These are phyloP conservation scores for Oreortyx pictus DNA, from an alignment of 2,797 vertebrate genomes.

Conservation along the genomic window DNA sequence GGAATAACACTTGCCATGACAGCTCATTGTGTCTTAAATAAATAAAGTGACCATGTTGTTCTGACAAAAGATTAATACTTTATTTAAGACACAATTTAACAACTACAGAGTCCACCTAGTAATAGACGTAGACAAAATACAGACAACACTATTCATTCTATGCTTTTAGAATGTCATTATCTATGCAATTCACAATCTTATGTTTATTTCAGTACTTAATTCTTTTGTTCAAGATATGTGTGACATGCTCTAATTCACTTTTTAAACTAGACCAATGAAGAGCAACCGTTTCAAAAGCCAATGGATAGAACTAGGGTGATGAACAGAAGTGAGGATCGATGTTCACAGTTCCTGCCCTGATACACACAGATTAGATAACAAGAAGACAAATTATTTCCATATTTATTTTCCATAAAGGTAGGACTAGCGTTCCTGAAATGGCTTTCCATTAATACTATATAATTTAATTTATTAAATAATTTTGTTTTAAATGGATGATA, in stretches of 20 bases:
- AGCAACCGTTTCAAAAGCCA: not conserved
- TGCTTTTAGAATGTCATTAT: not conserved
- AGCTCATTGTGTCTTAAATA: not conserved
- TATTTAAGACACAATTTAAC: not conserved
- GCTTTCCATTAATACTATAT: not conserved
- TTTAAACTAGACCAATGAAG: not conserved
- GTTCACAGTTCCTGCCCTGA: not conserved
- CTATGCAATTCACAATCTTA: not conserved
- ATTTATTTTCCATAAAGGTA: not conserved
- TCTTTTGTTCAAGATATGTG: not conserved
- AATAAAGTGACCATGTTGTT: not conserved
- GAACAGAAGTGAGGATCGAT: not conserved
- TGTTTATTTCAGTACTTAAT: not conserved
- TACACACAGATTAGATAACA: not conserved
- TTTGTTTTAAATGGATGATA: conserved; percentile 4
- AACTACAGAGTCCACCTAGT: not conserved
- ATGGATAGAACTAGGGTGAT: not conserved
- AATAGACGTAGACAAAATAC: not conserved
- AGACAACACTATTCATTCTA: not conserved
- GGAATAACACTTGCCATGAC: not conserved
- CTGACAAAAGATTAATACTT: not conserved
- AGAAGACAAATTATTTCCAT: not conserved
- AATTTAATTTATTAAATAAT: conserved; percentile 42
- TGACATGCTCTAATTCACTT: not conserved
- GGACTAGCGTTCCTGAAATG: not conserved